Evolutionary conservation across 2,888 invertebrate species (phyloP).

Genomic region (Prenolepis imparis): DNA sequence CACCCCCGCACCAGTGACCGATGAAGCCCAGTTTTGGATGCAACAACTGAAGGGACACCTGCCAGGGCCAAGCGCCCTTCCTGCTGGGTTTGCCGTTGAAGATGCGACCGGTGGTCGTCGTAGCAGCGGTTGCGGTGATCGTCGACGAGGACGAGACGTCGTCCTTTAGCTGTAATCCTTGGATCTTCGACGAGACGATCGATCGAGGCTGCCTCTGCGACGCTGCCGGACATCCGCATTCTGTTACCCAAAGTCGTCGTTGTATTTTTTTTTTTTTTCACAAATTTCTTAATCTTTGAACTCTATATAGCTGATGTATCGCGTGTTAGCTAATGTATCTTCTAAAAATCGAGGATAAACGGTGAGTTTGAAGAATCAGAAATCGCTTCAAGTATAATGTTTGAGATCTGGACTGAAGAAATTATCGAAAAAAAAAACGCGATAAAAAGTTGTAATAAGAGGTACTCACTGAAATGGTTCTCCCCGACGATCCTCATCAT

Average conservation of each 20-base stretch:
- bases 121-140: slow-evolving; percentile 85
- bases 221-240: slow-evolving; percentile 90
- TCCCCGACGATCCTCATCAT: slow-evolving; percentile 78
- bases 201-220: slow-evolving; percentile 89
- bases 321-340: background rate
- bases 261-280: slow-evolving; percentile 56
- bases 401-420: background rate
- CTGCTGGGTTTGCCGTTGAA: slow-evolving; percentile 93
- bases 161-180: background rate
- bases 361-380: background rate
- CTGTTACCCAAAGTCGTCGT: slow-evolving; percentile 84
- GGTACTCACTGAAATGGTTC: slow-evolving; percentile 79
- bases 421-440: background rate
- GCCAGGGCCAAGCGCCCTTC: slow-evolving; percentile 95
- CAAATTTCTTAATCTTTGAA: background rate
- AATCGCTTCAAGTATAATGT: background rate
- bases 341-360: background rate
- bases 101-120: slow-evolving; percentile 89
- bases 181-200: slow-evolving; percentile 14
- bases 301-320: background rate
- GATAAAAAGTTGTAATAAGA: background rate
- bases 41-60: slow-evolving; percentile 95
- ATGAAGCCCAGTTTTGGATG: slow-evolving; percentile 96
- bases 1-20: slow-evolving; percentile 98
- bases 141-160: background rate